phyloP scores from a whole-genome alignment of 1,140 invertebrate species.

The Drosophila ohnishii region DNA sequence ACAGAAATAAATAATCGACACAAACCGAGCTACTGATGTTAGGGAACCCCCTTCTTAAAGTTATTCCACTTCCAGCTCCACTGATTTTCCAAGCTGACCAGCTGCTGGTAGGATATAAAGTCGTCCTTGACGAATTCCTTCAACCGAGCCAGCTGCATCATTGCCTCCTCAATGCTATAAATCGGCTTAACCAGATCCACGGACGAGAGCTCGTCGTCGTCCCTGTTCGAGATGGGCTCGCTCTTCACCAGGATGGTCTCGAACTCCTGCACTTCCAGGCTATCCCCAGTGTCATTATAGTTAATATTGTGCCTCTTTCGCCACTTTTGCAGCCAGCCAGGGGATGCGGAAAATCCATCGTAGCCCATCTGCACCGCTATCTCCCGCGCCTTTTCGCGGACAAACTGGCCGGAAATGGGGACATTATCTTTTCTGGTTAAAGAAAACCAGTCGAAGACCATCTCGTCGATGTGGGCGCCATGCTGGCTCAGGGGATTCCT shows the following conservation, averaged over 20 bases:
- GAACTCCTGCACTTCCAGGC: conserved; percentile 13
- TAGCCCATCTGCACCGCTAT: conserved; percentile 17
- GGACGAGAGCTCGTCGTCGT: conserved; percentile 4
- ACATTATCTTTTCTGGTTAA: conserved; percentile 6
- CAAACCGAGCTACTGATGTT: neutral
- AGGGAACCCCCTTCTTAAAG: conserved; percentile 14
- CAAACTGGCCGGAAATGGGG: conserved; percentile 8
- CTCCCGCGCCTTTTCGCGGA: conserved; percentile 27
- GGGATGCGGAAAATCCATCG: conserved; percentile 18
- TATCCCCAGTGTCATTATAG: neutral
- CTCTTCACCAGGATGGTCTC: conserved; percentile 27
- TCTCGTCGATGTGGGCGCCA: conserved; percentile 27
- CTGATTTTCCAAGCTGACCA: conserved; percentile 32
- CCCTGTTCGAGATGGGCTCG: conserved; percentile 18
- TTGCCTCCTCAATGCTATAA: conserved; percentile 22
- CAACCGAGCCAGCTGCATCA: conserved; percentile 31
- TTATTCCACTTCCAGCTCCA: conserved; percentile 39
- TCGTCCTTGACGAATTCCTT: conserved; percentile 36
- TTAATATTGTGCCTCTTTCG: conserved; percentile 32
- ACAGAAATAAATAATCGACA: conserved; percentile 4
- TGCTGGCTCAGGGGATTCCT: conserved; percentile 23
- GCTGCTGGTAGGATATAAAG: conserved; percentile 33
- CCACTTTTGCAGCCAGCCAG: conserved; percentile 37
- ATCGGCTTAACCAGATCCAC: conserved; percentile 8
- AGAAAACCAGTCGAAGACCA: conserved; percentile 32